Base-by-base conservation (phyloP, 2,888 invertebrate genomes). In the Pseudococcus viburni region DNA sequence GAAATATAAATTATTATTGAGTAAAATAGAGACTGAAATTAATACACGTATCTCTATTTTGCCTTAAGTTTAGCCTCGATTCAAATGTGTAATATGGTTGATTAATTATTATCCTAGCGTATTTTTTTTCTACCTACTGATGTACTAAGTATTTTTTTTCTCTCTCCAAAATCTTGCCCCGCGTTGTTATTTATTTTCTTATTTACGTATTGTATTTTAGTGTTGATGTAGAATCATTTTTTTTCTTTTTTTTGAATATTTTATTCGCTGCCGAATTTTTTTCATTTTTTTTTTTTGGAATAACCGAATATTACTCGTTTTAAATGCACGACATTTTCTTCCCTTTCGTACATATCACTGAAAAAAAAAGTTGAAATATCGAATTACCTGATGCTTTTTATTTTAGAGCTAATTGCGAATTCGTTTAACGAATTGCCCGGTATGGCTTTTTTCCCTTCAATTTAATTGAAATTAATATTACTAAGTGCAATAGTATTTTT, bases 401-500 rank as follows among this genome's bases (percentile, higher is more conserved):
- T 64, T 64, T 64, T 22, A 64, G 64, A 64, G 64, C 19, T 3
- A 64, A 64, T 22, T 9, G 64, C 64, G 11, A 22, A 64, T 64
- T 64, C 64, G 64, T 64, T 5, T 7, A 64, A 64, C 64, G 64
- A 64, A 64, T 64, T 22, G 64, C 64, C 64, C 19, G 64, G 64
- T 64, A 22, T 33, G 26, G 12, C 19, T 64, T 11, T 17, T 51
- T 51, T 17, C 15, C 15, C 8, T 77, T 77, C 39, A 77, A 77
- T 77, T 77, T 15, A 77, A 77, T 77, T 77, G 39, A 77, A 77
- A 77, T 77, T 39, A 77, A 26, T 77, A 22, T 15, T 15, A 51
- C 51, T 39, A 17, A 77, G 77, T 77, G 77, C 77, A 77, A 77
- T 77, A 77, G 39, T 77, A 77, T 26, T 77, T 77, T 77, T 39